These are phyloP conservation scores for Tetragonula carbonaria DNA, from an alignment of 2,888 invertebrate genomes.

Conservation along the genomic window DNA sequence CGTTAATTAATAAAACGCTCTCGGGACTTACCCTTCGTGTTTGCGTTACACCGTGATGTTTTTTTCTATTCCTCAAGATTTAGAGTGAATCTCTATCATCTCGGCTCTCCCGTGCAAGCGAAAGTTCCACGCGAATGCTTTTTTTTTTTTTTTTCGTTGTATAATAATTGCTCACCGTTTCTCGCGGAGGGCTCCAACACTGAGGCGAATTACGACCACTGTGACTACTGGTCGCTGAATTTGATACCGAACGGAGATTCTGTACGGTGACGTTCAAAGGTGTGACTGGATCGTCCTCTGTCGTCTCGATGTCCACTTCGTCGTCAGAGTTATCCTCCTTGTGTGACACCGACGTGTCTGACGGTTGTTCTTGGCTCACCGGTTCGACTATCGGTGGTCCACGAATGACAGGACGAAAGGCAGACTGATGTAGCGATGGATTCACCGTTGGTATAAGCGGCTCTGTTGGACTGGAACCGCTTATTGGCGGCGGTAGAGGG, in stretches of 20 bases:
- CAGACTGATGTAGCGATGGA: slow-evolving; percentile 85
- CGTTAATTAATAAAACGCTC: slow-evolving; percentile 47
- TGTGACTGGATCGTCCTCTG: slow-evolving; percentile 88
- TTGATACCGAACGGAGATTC: slow-evolving; percentile 73
- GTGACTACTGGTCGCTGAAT: slow-evolving; percentile 77
- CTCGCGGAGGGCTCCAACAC: slow-evolving; percentile 85
- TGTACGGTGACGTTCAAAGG: slow-evolving; percentile 70
- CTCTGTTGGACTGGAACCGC: slow-evolving; percentile 78
- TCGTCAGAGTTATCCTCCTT: slow-evolving; percentile 90
- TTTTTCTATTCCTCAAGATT: not conserved
- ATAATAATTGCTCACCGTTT: slow-evolving; percentile 84
- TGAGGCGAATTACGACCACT: slow-evolving; percentile 78
- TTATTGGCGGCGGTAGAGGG: slow-evolving; percentile 84
- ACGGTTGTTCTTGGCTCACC: slow-evolving; percentile 75
- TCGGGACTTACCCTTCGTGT: not conserved
- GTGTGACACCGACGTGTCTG: slow-evolving; percentile 81
- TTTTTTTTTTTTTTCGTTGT: not conserved
- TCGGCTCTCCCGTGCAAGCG: not conserved
- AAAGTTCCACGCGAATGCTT: not conserved
- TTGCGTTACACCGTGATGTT: not conserved
- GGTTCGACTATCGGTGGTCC: slow-evolving; percentile 77
- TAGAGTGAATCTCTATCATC: no score
- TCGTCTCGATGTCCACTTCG: slow-evolving; percentile 94
- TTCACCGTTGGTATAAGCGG: slow-evolving; percentile 77
- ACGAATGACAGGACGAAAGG: slow-evolving; percentile 86